Conservation (phyloP, 2,113 vertebrate genomes). For the Rhegmatorhina hoffmannsi region DNA sequence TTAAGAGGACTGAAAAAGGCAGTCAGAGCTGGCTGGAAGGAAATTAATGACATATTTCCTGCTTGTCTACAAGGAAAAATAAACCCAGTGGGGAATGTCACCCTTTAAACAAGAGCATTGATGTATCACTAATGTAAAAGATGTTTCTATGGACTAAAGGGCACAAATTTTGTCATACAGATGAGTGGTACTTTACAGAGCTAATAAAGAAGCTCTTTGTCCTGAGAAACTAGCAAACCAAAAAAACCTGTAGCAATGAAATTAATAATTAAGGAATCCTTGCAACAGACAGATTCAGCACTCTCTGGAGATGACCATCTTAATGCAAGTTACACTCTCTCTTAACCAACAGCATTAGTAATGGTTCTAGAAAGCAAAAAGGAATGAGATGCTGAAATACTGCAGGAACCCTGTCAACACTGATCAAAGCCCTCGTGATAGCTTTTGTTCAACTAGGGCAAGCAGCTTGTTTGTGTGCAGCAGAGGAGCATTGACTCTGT, state of each 20-base stretch:
- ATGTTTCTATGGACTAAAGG: neutral
- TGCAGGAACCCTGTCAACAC: conserved; percentile 37
- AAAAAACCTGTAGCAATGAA: neutral
- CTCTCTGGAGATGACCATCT: conserved; percentile 2
- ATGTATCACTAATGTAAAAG: neutral
- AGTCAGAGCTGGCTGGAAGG: neutral
- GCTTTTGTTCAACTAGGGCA: conserved; percentile 52
- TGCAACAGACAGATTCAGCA: neutral
- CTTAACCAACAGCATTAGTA: neutral
- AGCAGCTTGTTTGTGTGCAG: neutral
- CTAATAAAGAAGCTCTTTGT: neutral
- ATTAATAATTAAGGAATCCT: conserved; percentile 45
- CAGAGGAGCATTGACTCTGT: neutral
- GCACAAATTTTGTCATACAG: neutral
- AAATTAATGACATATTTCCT: conserved; percentile 50
- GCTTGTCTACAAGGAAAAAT: conserved; percentile 8
- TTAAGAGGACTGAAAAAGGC: neutral
- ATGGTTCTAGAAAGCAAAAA: conserved; percentile 45
- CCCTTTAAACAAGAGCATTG: neutral
- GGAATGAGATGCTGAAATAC: conserved; percentile 38
- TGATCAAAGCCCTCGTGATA: conserved; percentile 35
- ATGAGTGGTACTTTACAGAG: neutral
- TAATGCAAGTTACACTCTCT: neutral
- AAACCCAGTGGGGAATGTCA: conserved; percentile 13
- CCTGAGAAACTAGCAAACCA: neutral